Evolutionary conservation across 2,797 vertebrate species (phyloP).

Genomic region (Sebastes melanostomus): DNA sequence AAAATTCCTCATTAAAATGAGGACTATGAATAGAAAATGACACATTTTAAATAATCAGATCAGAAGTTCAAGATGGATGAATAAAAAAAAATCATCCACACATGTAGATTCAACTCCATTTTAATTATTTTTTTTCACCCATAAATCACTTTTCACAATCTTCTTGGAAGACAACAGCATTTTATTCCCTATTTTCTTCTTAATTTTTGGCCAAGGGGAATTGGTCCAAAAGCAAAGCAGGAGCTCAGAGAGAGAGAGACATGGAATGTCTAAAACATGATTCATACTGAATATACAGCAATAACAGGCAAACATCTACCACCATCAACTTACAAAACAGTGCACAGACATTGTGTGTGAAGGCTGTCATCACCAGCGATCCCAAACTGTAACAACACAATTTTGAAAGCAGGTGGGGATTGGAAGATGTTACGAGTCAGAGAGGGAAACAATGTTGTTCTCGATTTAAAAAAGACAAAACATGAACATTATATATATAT

Average conservation of each 20-base stretch:
- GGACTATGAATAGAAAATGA: not conserved
- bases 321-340: conserved; percentile 66
- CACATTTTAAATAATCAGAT: not conserved
- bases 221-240: conserved; percentile 82
- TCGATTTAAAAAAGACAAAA: conserved; percentile 13
- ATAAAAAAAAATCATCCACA: not conserved
- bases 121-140: conserved; percentile 72
- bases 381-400: conserved; percentile 37
- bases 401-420: not conserved
- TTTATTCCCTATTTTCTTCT: conserved; percentile 71
- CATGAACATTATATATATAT: conserved; percentile 11
- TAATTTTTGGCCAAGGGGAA: conserved; percentile 71
- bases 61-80: not conserved
- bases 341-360: conserved; percentile 66
- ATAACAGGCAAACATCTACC: conserved; percentile 66
- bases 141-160: conserved; percentile 82
- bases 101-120: conserved; percentile 52
- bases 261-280: conserved; percentile 75
- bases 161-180: conserved; percentile 86
- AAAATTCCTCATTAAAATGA: conserved; percentile 11
- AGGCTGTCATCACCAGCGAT: conserved; percentile 29
- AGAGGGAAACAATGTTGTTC: conserved; percentile 19
- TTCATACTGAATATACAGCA: conserved; percentile 63
- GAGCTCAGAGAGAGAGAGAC: conserved; percentile 50
- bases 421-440: not conserved